Evolutionary conservation across 2,797 vertebrate genomes (phyloP), one percentile per base, ranked within the genome.

Genomic region (Trachurus trachurus): DNA sequence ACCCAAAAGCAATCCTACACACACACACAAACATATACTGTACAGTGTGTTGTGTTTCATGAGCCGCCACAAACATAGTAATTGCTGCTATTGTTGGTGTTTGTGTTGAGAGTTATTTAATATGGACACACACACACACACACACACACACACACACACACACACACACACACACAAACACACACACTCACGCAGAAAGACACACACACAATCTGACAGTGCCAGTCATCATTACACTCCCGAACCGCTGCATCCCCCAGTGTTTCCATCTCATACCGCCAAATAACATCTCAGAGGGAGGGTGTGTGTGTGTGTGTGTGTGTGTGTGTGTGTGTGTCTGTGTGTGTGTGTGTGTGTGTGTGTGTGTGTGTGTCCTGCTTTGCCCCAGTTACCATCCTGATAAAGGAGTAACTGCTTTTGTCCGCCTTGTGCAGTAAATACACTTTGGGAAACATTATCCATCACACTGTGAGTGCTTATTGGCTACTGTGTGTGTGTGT

Each of bases 351-450:
- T 44, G 57, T 42, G 66, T 71, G 66, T 63, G 62, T 47, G 58
- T 57, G 29, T 66, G 44, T 76, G 80, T 71, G 72, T 62, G 45
- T 53, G 60, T 76, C 10, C 21, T 16, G 13, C n/a, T 63, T n/a
- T 71, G 76, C 42, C 50, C 66, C 37, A 56, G 61, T 72, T 50
- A 67, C 69, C 3, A 17, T 66, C 37, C 68, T 62, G 75, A 83
- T 85, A 82, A 84, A 74, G 57, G 64, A 80, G 26, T 57, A 71
- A 57, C 60, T 16, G 49, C 71, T 68, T 29, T 59, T 77, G 75
- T 84, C 67, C 11, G 3, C 66, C 71, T 80, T 45, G 61, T 80
- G 71, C 78, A 52, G 79, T 79, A 84, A 87, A 88, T 67, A 80
- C 84, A 65, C 80, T 87, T 76, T 79, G 17, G 47, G 56, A 83